Evolutionary conservation across 30 jellyfish, hydroid and myxozoan genomes (phyloP).

Genomic region (Morbakka virulenta): DNA sequence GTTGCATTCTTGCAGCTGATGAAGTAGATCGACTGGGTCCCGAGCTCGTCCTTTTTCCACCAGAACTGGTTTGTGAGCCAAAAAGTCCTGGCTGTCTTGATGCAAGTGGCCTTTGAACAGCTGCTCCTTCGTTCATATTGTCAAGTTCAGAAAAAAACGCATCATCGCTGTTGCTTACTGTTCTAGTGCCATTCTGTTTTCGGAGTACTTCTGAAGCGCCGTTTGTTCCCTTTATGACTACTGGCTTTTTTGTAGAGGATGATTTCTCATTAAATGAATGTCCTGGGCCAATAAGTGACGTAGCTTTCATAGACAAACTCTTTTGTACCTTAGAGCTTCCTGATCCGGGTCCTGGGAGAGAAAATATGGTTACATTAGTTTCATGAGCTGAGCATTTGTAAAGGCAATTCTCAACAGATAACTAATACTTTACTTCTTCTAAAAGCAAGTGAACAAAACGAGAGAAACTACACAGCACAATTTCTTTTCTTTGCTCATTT

Average conservation of each 20-base stretch:
- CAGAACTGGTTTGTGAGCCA: not conserved
- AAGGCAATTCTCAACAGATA: no score
- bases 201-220: not conserved
- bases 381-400: no score
- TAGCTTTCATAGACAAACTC: conserved; percentile 93
- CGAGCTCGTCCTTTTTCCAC: not conserved
- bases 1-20: not conserved
- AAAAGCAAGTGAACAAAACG: no score
- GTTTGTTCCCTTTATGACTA: not conserved
- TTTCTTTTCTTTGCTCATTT: no score
- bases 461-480: no score
- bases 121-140: not conserved
- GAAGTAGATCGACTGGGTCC: not conserved
- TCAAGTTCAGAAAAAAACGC: not conserved
- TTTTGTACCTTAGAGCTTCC: conserved; percentile 85
- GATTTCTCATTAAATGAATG: not conserved
- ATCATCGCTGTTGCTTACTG: not conserved
- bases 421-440: no score
- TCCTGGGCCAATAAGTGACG: conserved; percentile 77
- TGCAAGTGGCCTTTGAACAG: not conserved
- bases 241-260: not conserved
- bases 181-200: not conserved
- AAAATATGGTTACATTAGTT: not conserved
- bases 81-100: not conserved
- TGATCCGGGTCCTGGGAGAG: conserved; percentile 89